A percentile compares a stretch with the other conserved stretches of the same genome.
Evolutionary conservation across 2,113 vertebrate genomes (phyloP).

Genomic region (Tragelaphus scriptus): DNA sequence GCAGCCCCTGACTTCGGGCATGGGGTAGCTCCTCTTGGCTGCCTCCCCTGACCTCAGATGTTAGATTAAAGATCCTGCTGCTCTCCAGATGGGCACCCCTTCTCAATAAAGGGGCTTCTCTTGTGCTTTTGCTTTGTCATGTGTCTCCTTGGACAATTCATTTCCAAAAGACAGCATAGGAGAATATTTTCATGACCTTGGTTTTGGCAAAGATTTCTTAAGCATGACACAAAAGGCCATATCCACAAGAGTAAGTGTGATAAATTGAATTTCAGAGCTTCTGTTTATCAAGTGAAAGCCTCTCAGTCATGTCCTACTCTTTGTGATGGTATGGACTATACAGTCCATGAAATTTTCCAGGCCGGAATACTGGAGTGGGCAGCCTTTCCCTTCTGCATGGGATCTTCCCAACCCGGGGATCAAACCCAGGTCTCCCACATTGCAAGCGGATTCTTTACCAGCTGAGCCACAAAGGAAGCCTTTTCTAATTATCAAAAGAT

Average conservation of each 20-base stretch:
- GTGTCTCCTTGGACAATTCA: background rate
- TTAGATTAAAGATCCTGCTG: background rate
- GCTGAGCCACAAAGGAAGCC: background rate
- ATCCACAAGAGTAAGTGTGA: background rate
- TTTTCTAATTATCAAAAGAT: background rate
- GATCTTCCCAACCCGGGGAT: background rate
- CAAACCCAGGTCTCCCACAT: background rate
- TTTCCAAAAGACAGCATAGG: background rate
- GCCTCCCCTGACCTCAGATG: accelerated
- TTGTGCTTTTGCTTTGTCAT: background rate
- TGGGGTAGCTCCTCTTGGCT: no score
- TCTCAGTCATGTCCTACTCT: background rate
- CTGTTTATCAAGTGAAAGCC: background rate
- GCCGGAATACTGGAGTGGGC: background rate
- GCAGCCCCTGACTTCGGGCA: no score
- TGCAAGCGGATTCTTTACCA: background rate
- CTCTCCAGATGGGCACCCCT: background rate
- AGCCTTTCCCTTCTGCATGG: background rate
- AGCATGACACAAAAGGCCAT: background rate
- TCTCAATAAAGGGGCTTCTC: background rate
- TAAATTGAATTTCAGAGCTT: background rate
- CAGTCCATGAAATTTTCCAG: background rate
- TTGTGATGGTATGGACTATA: background rate
- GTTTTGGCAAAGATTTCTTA: background rate
- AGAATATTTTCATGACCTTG: background rate